phyloP scores from a whole-genome alignment of 2,797 vertebrate genomes.

The Intellagama lesueurii region DNA sequence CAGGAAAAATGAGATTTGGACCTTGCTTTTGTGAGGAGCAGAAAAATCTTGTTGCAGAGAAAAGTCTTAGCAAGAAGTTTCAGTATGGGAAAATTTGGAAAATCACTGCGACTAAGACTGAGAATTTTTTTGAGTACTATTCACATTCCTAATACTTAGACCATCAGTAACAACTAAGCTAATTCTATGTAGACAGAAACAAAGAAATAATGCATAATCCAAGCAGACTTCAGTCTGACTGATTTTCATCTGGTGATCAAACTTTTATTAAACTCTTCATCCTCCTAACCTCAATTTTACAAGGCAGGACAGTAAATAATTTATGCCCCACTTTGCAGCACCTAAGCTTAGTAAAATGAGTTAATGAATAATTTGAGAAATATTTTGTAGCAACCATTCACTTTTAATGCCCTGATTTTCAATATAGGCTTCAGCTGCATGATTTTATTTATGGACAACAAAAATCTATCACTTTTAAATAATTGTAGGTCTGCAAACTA shows the following conservation, averaged over 20 bases:
- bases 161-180: too few relatives aligned
- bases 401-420: conserved; percentile 14
- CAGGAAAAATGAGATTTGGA: too few relatives aligned
- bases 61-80: too few relatives aligned
- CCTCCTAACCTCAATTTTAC: background rate
- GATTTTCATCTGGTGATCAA: background rate
- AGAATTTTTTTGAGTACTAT: too few relatives aligned
- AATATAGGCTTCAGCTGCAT: background rate
- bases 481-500: background rate
- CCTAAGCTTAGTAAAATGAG: conserved; percentile 34
- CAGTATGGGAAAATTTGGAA: too few relatives aligned
- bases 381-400: conserved; percentile 15
- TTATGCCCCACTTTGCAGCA: background rate
- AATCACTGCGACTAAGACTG: too few relatives aligned
- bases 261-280: background rate
- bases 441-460: conserved; percentile 21
- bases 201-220: background rate
- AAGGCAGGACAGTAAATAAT: background rate
- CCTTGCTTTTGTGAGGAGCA: too few relatives aligned
- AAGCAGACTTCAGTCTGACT: background rate
- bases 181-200: conserved; percentile 1
- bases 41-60: too few relatives aligned
- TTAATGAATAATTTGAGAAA: conserved; percentile 21
- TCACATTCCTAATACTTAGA: too few relatives aligned
- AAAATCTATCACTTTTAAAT: conserved; percentile 1